These are phyloP conservation scores for Perizoma affinitatum DNA, from an alignment of 2,888 invertebrate genomes.

Conservation along the genomic window DNA sequence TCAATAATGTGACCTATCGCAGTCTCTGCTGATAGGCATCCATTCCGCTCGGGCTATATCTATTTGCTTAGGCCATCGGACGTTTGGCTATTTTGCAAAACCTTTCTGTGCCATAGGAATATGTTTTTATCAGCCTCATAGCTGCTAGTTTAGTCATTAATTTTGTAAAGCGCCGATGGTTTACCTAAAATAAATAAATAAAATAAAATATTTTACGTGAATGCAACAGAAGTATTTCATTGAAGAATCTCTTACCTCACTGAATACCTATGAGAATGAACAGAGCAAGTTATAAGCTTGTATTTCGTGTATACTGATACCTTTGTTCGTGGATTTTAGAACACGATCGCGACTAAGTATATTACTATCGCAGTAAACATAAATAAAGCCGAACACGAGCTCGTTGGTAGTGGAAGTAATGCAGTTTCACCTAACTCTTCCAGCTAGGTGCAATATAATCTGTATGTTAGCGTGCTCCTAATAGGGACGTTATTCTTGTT, in stretches of 20 bases:
- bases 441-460: background rate
- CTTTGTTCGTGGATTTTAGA: conserved; percentile 17
- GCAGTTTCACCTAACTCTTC: conserved; percentile 35
- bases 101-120: conserved; percentile 5
- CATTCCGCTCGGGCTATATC: conserved; percentile 28
- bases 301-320: too few species aligned
- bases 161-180: too few species aligned
- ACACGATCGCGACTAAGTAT: conserved; percentile 27
- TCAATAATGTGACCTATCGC: conserved; percentile 56
- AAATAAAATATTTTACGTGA: too few species aligned
- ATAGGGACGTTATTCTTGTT: too few species aligned
- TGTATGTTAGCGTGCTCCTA: background rate
- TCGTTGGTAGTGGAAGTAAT: conserved; percentile 35
- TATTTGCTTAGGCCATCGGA: conserved; percentile 26
- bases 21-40: conserved; percentile 39
- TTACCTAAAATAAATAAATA: too few species aligned
- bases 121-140: too few species aligned
- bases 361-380: conserved; percentile 44
- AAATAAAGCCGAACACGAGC: conserved; percentile 43
- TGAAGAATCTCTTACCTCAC: background rate
- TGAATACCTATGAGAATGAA: background rate
- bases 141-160: too few species aligned
- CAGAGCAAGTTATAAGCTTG: too few species aligned
- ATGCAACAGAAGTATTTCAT: too few species aligned
- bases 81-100: conserved; percentile 8